phyloP scores from a whole-genome alignment of 30 jellyfish, hydroid and myxozoan species.

The Catostylus mosaicus region DNA sequence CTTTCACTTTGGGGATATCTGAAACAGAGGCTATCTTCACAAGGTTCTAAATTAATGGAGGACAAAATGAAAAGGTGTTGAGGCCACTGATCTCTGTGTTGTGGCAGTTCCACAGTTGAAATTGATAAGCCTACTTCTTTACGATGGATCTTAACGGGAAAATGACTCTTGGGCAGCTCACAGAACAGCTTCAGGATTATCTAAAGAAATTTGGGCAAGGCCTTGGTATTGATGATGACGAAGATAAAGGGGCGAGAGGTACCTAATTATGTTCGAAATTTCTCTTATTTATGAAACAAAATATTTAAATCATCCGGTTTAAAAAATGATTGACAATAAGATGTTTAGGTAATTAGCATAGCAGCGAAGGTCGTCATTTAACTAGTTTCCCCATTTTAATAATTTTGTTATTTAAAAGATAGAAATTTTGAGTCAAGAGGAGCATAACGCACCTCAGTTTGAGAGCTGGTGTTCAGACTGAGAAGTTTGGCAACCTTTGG shows the following conservation, averaged over 20 bases:
- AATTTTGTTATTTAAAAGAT: too few species aligned
- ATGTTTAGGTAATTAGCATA: too few species aligned
- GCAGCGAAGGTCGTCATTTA: too few species aligned
- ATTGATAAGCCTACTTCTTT: too few species aligned
- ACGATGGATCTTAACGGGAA: constrained; percentile 47
- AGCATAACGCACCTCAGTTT: too few species aligned
- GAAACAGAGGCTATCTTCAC: neutral
- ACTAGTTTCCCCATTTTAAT: too few species aligned
- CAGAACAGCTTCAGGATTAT: constrained; percentile 57
- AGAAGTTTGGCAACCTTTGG: too few species aligned
- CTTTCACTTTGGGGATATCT: too few species aligned
- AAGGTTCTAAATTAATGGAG: neutral
- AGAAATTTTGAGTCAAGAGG: too few species aligned
- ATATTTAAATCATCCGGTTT: neutral
- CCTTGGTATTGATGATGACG: constrained; percentile 72
- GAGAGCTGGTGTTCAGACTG: too few species aligned
- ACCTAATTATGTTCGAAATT: too few species aligned
- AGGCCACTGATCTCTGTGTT: neutral
- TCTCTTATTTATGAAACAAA: neutral
- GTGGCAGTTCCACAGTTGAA: neutral
- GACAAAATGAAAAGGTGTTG: neutral
- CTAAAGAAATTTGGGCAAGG: constrained; percentile 60
- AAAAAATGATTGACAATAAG: too few species aligned
- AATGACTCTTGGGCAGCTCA: constrained; percentile 50
- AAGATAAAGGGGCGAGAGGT: constrained; percentile 78